These are phyloP conservation scores for Sinopyrophorus schimmeli DNA, from an alignment of 2,888 invertebrate genomes.

Conservation along the genomic window DNA sequence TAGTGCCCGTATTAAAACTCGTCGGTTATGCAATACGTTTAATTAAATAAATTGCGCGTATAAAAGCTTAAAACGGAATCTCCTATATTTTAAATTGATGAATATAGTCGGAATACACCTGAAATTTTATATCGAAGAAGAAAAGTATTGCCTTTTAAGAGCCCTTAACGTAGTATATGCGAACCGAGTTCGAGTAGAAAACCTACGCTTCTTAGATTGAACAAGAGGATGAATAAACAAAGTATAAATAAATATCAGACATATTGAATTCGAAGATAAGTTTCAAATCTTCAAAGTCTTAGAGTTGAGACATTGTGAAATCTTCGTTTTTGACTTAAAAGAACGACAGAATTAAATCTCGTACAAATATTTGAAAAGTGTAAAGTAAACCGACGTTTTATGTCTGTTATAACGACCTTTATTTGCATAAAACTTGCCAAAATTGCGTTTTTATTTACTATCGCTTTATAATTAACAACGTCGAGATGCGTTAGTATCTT, in stretches of 20 bases:
- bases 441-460: slow-evolving; percentile 16
- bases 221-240: slow-evolving; percentile 26
- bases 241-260: slow-evolving; percentile 26
- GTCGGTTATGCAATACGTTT: too few relatives aligned
- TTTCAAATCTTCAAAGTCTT: slow-evolving; percentile 31
- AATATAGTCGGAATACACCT: too few relatives aligned
- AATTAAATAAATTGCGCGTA: too few relatives aligned
- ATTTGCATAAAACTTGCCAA: slow-evolving; percentile 19
- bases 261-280: slow-evolving; percentile 27
- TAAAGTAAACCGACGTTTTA: slow-evolving; percentile 27
- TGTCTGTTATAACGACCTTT: slow-evolving; percentile 17
- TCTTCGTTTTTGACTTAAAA: slow-evolving; percentile 26
- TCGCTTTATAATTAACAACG: slow-evolving; percentile 4
- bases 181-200: slow-evolving; percentile 21
- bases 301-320: slow-evolving; percentile 24
- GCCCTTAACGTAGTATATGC: slow-evolving; percentile 15
- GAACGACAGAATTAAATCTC: slow-evolving; percentile 39
- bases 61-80: too few relatives aligned
- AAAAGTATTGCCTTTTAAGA: slow-evolving; percentile 19
- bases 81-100: too few relatives aligned
- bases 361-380: slow-evolving; percentile 41
- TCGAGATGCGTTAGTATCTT: too few relatives aligned
- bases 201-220: slow-evolving; percentile 23
- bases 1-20: too few relatives aligned
- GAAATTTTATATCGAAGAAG: slow-evolving; percentile 11